Conservation (phyloP, 2,888 invertebrate species). For the Acleris sparsana region DNA sequence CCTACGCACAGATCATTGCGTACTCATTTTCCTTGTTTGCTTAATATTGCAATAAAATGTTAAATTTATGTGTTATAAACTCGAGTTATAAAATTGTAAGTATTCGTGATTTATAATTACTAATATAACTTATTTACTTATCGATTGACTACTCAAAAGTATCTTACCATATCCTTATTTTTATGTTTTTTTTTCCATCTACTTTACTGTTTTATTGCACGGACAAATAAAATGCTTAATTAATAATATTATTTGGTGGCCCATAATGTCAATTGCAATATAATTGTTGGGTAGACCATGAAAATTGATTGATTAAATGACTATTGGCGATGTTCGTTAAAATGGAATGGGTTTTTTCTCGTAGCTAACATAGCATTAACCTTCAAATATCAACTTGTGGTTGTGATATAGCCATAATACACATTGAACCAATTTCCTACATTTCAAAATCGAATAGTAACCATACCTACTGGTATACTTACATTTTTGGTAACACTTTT, state of each 20-base stretch:
- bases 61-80: conserved; percentile 38
- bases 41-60: conserved; percentile 41
- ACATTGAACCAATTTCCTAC: conserved; percentile 1
- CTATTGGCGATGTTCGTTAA: too few species aligned
- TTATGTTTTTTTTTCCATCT: too few species aligned
- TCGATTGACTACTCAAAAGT: too few species aligned
- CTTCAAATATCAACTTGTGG: not conserved
- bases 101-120: conserved; percentile 23
- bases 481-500: too few species aligned
- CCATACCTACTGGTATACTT: not conserved
- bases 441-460: not conserved
- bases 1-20: conserved; percentile 17
- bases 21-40: conserved; percentile 19
- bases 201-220: too few species aligned
- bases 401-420: not conserved
- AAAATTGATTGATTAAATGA: too few species aligned
- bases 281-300: too few species aligned
- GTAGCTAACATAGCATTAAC: not conserved
- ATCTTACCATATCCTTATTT: not conserved
- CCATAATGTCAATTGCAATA: too few species aligned
- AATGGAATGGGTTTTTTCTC: too few species aligned
- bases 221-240: too few species aligned
- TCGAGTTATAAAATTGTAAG: conserved; percentile 46
- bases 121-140: too few species aligned
- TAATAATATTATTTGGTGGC: too few species aligned